phyloP scores from a whole-genome alignment of 35 echinoderm and acorn worm genomes.

The Acanthaster planci region DNA sequence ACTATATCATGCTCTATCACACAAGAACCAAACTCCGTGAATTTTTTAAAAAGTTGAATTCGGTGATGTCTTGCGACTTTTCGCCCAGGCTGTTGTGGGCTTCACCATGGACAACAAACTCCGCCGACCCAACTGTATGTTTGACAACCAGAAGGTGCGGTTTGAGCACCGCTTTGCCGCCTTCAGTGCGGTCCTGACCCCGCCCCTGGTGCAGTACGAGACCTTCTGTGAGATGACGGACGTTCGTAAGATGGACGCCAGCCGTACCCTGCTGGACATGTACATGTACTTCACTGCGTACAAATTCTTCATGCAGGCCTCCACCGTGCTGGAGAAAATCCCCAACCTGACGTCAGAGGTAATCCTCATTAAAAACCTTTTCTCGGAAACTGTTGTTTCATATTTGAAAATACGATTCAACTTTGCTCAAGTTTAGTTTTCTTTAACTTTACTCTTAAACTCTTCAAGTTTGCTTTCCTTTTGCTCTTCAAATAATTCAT shows the following conservation, averaged over 20 bases:
- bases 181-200: slow-evolving; percentile 74
- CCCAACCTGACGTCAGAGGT: slow-evolving; percentile 76
- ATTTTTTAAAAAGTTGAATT: no score
- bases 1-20: no score
- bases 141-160: slow-evolving; percentile 84
- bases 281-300: slow-evolving; percentile 68
- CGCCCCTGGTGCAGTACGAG: slow-evolving; percentile 92
- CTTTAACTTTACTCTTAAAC: no score
- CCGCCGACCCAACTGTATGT: slow-evolving; percentile 75
- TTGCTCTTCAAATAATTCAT: no score
- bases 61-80: no score
- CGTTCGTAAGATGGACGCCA: slow-evolving; percentile 44
- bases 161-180: slow-evolving; percentile 89
- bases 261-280: slow-evolving; percentile 47
- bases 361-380: no score
- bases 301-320: slow-evolving; percentile 72
- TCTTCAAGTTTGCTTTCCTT: no score
- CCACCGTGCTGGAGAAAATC: slow-evolving; percentile 67
- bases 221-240: slow-evolving; percentile 80
- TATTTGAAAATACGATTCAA: no score
- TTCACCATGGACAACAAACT: slow-evolving; percentile 83
- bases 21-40: no score
- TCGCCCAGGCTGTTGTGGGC: slow-evolving; percentile 71
- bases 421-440: no score
- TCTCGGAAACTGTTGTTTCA: no score